Percentiles rank a stretch among this genome's conserved stretches.
Conservation (phyloP, 2,113 vertebrate species). For the Sceloporus undulatus region DNA sequence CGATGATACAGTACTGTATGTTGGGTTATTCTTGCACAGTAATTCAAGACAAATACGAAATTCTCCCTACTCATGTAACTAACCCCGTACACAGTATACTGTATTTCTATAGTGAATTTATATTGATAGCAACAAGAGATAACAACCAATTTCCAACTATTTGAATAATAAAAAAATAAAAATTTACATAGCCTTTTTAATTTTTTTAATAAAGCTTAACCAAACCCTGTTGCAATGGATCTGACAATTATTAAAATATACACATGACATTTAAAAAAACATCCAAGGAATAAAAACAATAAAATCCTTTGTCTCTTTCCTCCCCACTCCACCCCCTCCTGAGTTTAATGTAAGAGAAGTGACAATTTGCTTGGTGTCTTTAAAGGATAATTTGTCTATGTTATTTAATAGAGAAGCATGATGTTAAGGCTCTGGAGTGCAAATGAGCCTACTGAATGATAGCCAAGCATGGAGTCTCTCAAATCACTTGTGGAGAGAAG, state of each 20-base stretch:
- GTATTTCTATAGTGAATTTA: conserved; percentile 57
- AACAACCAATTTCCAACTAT: conserved; percentile 64
- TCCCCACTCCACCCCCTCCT: conserved; percentile 57
- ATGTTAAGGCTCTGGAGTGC: conserved; percentile 83
- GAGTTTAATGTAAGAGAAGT: conserved; percentile 81
- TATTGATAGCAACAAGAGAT: conserved; percentile 66
- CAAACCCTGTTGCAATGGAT: conserved; percentile 64
- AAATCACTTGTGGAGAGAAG: conserved; percentile 79
- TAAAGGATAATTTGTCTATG: conserved; percentile 87
- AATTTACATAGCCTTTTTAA: conserved; percentile 66
- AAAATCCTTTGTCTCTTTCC: conserved; percentile 72
- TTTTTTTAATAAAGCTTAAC: conserved; percentile 71
- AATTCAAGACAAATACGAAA: conserved; percentile 8
- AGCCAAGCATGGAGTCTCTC: conserved; percentile 78
- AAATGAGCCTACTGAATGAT: conserved; percentile 83
- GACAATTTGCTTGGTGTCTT: conserved; percentile 89
- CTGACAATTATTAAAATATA: conserved; percentile 77
- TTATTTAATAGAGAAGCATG: conserved; percentile 89
- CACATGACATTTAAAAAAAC: conserved; percentile 65
- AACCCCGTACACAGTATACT: not conserved
- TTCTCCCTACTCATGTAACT: not conserved
- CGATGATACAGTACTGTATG: not conserved
- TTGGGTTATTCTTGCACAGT: not conserved
- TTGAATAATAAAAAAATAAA: conserved; percentile 70
- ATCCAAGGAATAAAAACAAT: conserved; percentile 70